These are phyloP conservation scores for Campylomormyrus tamandua DNA, from an alignment of 2,113 vertebrate species.

Conservation along the genomic window DNA sequence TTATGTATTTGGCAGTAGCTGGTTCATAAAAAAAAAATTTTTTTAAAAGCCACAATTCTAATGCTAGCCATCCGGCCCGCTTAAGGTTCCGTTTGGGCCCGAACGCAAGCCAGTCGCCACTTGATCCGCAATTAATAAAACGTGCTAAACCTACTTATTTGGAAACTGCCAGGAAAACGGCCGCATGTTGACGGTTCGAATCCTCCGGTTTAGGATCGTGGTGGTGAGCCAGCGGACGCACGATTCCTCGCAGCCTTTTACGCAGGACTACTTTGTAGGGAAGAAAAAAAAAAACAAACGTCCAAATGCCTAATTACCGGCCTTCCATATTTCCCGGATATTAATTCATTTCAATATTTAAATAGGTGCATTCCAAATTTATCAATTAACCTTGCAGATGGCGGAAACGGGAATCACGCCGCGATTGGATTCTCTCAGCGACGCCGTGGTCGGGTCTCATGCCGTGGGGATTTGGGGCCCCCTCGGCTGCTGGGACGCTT, in stretches of 20 bases:
- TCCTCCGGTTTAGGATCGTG: not conserved
- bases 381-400: constrained; percentile 14
- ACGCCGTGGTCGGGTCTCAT: not conserved
- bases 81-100: not conserved
- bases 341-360: constrained; percentile 2
- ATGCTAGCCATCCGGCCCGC: not conserved
- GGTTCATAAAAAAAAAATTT: not conserved
- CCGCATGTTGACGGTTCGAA: not conserved
- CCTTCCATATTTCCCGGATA: constrained; percentile 3
- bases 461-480: not conserved
- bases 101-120: not conserved
- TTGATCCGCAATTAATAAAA: not conserved
- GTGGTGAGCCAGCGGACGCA: not conserved
- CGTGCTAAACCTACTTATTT: constrained; percentile 6
- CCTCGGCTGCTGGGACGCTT: not conserved
- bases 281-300: not conserved
- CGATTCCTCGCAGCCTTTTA: not conserved
- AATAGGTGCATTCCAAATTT: constrained; percentile 10
- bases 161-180: not conserved
- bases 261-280: not conserved
- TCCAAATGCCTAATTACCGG: constrained; percentile 5
- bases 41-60: not conserved
- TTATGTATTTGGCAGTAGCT: not conserved
- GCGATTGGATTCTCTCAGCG: not conserved
- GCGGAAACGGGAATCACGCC: not conserved